A percentile compares a stretch with the other conserved stretches of the same genome.
phyloP scores from a whole-genome alignment of 2,113 vertebrate species.

The Calidris pugnax region DNA sequence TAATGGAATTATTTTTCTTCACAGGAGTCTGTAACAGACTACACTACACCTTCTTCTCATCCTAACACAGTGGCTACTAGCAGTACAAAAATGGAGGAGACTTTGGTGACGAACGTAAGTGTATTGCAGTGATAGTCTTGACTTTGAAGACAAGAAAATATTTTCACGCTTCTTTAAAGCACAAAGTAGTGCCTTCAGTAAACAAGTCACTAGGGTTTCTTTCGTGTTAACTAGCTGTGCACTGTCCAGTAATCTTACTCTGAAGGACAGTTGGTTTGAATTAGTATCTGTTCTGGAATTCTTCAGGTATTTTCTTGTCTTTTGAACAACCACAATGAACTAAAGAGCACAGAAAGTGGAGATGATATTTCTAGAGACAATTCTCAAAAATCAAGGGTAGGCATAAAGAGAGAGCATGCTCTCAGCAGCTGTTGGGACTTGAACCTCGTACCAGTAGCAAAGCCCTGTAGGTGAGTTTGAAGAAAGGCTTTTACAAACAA shows the following conservation, averaged over 20 bases:
- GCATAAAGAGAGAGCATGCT: background rate
- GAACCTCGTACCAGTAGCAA: background rate
- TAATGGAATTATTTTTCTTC: conserved; percentile 67
- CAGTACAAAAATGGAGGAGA: conserved; percentile 92
- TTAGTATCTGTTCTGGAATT: conserved; percentile 5
- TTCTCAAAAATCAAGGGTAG: background rate
- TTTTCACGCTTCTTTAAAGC: background rate
- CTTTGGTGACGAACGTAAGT: conserved; percentile 94
- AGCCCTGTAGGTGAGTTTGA: background rate
- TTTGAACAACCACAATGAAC: background rate
- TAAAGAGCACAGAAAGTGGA: background rate
- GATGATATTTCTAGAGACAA: background rate
- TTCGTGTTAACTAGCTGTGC: background rate
- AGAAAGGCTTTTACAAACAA: background rate
- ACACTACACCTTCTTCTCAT: conserved; percentile 93
- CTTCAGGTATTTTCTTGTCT: conserved; percentile 6
- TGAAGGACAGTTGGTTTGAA: background rate
- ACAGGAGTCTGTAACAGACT: conserved; percentile 97
- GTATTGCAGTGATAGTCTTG: conserved; percentile 54
- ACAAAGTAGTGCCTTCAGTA: conserved; percentile 16
- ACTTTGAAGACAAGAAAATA: conserved; percentile 61
- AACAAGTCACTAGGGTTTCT: conserved; percentile 5
- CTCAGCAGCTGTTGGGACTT: background rate
- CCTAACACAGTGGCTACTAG: conserved; percentile 90
- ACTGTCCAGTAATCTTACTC: background rate